phyloP scores from a whole-genome alignment of 2,113 vertebrate species.

The Syngnathus typhle region DNA sequence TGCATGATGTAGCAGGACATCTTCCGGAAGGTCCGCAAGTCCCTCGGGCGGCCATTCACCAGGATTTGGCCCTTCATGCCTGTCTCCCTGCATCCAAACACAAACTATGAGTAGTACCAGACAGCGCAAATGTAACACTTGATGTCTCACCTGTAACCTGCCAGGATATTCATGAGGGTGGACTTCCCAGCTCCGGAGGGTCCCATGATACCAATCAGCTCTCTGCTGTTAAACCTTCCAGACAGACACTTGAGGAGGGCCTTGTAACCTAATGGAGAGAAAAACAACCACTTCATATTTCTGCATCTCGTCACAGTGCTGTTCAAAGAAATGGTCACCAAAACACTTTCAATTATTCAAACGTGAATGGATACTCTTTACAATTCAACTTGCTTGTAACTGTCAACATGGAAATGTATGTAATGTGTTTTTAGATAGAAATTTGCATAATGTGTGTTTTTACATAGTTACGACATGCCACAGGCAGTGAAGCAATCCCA shows the following conservation, averaged over 20 bases:
- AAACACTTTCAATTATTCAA: too few species aligned
- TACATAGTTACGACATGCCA: too few species aligned
- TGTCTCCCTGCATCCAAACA: constrained; percentile 75
- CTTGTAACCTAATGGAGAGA: constrained; percentile 81
- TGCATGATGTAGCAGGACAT: constrained; percentile 99
- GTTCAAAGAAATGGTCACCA: too few species aligned
- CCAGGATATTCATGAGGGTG: constrained; percentile 96
- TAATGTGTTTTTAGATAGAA: too few species aligned
- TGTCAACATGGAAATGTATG: too few species aligned
- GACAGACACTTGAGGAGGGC: constrained; percentile 97
- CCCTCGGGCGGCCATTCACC: constrained; percentile 84
- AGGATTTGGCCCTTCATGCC: constrained; percentile 97
- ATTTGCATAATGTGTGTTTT: too few species aligned
- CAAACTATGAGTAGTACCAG: background rate
- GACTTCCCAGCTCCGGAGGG: constrained; percentile 96
- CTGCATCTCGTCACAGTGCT: background rate
- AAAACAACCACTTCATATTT: background rate
- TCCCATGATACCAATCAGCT: constrained; percentile 97
- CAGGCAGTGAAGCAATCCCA: too few species aligned
- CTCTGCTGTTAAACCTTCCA: constrained; percentile 87
- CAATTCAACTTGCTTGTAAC: too few species aligned
- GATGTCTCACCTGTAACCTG: constrained; percentile 86
- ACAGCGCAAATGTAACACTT: background rate
- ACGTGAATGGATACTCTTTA: too few species aligned
- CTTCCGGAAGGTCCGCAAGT: constrained; percentile 94